These are phyloP conservation scores for Aphelinus certus DNA, from an alignment of 1,140 invertebrate genomes.

Conservation along the genomic window DNA sequence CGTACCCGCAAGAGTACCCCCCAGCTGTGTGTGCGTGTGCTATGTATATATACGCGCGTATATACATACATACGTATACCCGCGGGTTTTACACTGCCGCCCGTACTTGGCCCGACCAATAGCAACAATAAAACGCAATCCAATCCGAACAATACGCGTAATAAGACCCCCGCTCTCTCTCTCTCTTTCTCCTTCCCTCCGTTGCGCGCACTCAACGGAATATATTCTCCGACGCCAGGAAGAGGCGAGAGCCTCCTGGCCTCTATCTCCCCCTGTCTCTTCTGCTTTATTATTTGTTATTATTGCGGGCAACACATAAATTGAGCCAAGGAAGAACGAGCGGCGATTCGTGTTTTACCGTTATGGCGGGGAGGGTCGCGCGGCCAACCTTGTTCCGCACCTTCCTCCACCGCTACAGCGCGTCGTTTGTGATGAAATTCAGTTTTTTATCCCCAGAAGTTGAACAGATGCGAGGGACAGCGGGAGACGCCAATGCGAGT, in stretches of 20 bases:
- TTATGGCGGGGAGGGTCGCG: no score
- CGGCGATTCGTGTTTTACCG: background rate
- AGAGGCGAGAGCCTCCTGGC: background rate
- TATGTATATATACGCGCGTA: background rate
- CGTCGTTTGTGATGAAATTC: no score
- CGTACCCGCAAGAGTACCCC: background rate
- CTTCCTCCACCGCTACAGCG: no score
- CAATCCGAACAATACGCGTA: constrained; percentile 21
- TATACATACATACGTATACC: no score
- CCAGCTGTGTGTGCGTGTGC: constrained; percentile 12
- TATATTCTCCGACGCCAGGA: constrained; percentile 7
- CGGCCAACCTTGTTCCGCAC: no score
- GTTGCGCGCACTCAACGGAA: constrained; percentile 4
- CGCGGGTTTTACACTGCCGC: no score
- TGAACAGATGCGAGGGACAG: no score
- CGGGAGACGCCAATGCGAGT: no score
- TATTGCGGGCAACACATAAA: constrained; percentile 6
- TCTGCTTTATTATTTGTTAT: constrained; percentile 22
- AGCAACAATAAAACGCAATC: background rate
- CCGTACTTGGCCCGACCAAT: background rate
- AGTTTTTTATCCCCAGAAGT: no score
- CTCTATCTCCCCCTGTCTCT: background rate
- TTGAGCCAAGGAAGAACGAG: background rate
- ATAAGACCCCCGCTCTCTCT: constrained; percentile 9
- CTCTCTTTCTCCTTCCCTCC: no score